Percentiles rank a stretch among this genome's conserved stretches.
phyloP scores from a whole-genome alignment of 2,888 invertebrate genomes.

The Sesamia inferens region DNA sequence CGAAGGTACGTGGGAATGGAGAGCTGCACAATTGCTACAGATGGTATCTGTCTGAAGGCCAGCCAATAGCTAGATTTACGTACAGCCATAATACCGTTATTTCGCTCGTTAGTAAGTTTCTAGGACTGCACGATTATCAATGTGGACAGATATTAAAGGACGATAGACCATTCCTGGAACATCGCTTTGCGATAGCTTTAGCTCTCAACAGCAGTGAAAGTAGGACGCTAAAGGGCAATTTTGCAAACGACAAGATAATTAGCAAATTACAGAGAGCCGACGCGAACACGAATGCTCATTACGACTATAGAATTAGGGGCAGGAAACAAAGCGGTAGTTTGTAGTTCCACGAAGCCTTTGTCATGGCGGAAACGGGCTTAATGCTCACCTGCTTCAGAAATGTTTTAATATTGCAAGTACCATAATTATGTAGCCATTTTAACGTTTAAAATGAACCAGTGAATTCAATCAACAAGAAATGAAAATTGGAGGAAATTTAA shows the following conservation, averaged over 20 bases:
- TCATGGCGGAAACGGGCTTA: slow-evolving; percentile 63
- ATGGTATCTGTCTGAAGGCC: slow-evolving; percentile 68
- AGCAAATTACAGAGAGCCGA: slow-evolving; percentile 62
- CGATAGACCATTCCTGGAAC: slow-evolving; percentile 61
- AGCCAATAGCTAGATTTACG: slow-evolving; percentile 71
- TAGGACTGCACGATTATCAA: slow-evolving; percentile 68
- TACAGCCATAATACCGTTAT: slow-evolving; percentile 73
- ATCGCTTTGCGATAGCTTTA: slow-evolving; percentile 44
- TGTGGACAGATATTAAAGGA: slow-evolving; percentile 62
- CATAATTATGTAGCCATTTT: slow-evolving; percentile 50
- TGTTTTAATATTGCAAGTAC: slow-evolving; percentile 57
- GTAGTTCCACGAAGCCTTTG: slow-evolving; percentile 60
- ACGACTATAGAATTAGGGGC: slow-evolving; percentile 57
- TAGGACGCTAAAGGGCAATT: slow-evolving; percentile 58
- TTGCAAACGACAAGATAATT: slow-evolving; percentile 63
- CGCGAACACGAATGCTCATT: slow-evolving; percentile 62
- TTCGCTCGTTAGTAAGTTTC: slow-evolving; percentile 76
- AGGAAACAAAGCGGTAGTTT: slow-evolving; percentile 53
- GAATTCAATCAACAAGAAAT: slow-evolving; percentile 34
- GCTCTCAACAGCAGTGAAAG: slow-evolving; percentile 47
- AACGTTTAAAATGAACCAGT: slow-evolving; percentile 39
- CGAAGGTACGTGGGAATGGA: slow-evolving; percentile 69
- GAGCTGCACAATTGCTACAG: slow-evolving; percentile 67
- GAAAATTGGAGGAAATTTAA: slow-evolving; percentile 27
- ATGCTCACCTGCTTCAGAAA: slow-evolving; percentile 67